These are phyloP conservation scores for Cataglyphis albicans DNA, from an alignment of 2,888 invertebrate species.

Conservation along the genomic window DNA sequence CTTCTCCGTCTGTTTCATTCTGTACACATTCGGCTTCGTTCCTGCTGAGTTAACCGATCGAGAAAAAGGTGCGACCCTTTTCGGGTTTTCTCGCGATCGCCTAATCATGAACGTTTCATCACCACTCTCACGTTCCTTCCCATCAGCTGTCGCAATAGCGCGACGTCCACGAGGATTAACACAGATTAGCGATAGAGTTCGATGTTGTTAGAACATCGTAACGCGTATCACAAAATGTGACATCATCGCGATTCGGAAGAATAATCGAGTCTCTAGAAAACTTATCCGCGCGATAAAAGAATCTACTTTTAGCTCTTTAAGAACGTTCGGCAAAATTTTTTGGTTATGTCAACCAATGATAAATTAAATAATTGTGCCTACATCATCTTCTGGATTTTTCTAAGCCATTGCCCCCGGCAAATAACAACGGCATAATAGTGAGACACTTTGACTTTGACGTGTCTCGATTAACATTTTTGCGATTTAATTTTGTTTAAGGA, in stretches of 20 bases:
- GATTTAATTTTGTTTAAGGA: too few relatives aligned
- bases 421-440: neutral
- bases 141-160: constrained; percentile 22
- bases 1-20: neutral
- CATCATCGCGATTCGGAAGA: neutral
- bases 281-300: neutral
- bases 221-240: neutral
- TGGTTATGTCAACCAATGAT: constrained; percentile 73
- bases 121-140: neutral
- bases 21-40: neutral
- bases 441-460: neutral
- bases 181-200: too few relatives aligned
- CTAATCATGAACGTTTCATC: neutral
- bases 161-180: neutral
- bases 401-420: neutral
- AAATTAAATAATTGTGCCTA: constrained; percentile 60
- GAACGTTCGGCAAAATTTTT: constrained; percentile 41
- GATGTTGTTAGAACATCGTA: neutral
- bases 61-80: constrained; percentile 4
- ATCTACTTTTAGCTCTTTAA: neutral
- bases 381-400: neutral
- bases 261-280: neutral
- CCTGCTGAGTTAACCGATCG: neutral
- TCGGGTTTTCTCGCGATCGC: neutral
- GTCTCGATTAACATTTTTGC: neutral